Percentiles rank a stretch among this genome's conserved stretches.
phyloP scores from a whole-genome alignment of 2,888 invertebrate genomes.

The Eledone cirrhosa region DNA sequence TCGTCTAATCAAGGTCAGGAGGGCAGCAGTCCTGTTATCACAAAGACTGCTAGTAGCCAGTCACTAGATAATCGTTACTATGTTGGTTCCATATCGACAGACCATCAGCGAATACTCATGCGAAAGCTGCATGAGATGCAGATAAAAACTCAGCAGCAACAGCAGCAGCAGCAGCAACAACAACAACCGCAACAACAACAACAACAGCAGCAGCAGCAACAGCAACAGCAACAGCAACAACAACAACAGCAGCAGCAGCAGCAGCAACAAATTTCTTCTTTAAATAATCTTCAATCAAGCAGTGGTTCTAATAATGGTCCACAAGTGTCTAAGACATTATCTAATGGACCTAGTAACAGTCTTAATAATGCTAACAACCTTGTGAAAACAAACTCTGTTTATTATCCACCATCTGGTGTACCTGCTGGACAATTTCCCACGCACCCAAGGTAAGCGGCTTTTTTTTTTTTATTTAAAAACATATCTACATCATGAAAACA shows the following conservation, averaged over 20 bases:
- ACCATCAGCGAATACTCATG: constrained; percentile 21
- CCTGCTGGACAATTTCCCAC: constrained; percentile 21
- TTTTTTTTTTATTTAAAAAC: not conserved
- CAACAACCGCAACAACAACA: not conserved
- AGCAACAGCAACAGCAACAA: constrained; percentile 28
- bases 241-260: constrained; percentile 35
- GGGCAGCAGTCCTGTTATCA: constrained; percentile 35
- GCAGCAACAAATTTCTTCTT: constrained; percentile 5
- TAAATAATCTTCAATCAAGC: constrained; percentile 14
- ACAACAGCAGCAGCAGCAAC: constrained; percentile 14
- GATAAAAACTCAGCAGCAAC: constrained; percentile 9
- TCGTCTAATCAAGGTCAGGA: not conserved
- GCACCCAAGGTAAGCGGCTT: constrained; percentile 6
- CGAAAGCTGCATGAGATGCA: constrained; percentile 15
- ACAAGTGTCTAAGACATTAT: constrained; percentile 12
- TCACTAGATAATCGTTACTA: constrained; percentile 10
- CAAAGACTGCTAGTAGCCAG: not conserved
- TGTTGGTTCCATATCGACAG: not conserved
- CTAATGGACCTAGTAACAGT: constrained; percentile 9
- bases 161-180: not conserved
- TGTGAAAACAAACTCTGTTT: constrained; percentile 28
- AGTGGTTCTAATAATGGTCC: not conserved
- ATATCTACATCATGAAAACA: too few relatives aligned
- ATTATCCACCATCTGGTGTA: constrained; percentile 26
- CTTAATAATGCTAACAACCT: not conserved